Base-by-base conservation (phyloP, 2,113 vertebrate genomes). In the Galbula dea region DNA sequence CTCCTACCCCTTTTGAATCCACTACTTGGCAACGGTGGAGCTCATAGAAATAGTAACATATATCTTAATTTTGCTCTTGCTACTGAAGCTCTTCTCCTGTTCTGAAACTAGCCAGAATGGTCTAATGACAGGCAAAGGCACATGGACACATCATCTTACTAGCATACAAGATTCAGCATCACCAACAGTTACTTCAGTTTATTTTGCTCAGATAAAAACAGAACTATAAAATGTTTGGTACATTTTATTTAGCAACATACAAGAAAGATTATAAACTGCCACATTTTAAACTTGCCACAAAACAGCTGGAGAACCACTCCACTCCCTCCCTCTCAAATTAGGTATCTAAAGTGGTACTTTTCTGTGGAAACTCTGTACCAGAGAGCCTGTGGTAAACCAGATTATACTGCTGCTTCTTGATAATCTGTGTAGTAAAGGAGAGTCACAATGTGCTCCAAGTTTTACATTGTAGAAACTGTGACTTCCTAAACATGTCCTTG, bases 181-280 rank as follows among this genome's bases (percentile, higher is more conserved):
- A 10, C 1, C 2, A 59, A 20, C 5, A 24, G 7, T 58, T 36
- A 84, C 26, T 74, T 93, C 57, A 24, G 34, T 96, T 97, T 96
- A 95, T 97, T 97, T 81, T 17, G n/a, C 61, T 96, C 94, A 95
- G 84, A 96, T 95, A 94, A 96, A 96, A 95, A 89, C 89, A 91
- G 96, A 95, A 95, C 95, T 97, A 79, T 88, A 95, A 98, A 97
- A 96, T 13, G 43, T 73, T 77, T 59, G 52, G 62, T 91, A 93
- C 26, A 26, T 89, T 96, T 97, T 96, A 95, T 96, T 97, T 91
- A 96, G 78, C 73, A 21, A 95, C 65, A 90, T 85, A 92, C 83
- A 95, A 75, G 83, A 34, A 94, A 79, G 94, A 71, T 89, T 95
- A 94, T 81, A 95, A 96, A 96, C 32, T 9, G 78, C 66, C 71